Evolutionary conservation across 2,113 vertebrate genomes (phyloP).

Genomic region (Cyprinodon variegatus): DNA sequence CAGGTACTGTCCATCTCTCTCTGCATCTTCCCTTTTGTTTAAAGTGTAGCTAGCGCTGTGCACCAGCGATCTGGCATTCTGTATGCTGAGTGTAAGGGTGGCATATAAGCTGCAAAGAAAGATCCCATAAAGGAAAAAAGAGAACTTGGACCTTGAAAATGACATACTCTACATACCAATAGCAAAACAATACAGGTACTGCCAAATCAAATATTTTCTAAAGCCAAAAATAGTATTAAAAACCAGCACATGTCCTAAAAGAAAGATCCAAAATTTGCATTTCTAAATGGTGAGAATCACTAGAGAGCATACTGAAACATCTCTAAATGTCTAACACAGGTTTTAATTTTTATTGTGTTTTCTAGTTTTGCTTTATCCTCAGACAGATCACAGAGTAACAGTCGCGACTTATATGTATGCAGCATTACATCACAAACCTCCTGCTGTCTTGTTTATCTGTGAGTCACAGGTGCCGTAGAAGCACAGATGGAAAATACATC

Average conservation of each 20-base stretch:
- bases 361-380: constrained; percentile 9
- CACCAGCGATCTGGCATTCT: constrained; percentile 78
- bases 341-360: neutral
- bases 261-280: neutral
- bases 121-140: constrained; percentile 82
- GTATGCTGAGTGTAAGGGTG: constrained; percentile 58
- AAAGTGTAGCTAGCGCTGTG: constrained; percentile 72
- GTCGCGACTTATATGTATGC: constrained; percentile 48
- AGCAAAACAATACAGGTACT: neutral
- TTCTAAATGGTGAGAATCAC: neutral
- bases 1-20: constrained; percentile 89
- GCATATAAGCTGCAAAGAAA: constrained; percentile 76
- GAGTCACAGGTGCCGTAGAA: constrained; percentile 56
- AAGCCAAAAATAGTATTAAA: constrained; percentile 10
- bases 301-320: constrained; percentile 23
- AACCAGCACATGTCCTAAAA: neutral
- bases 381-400: constrained; percentile 25
- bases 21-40: constrained; percentile 80
- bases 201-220: constrained; percentile 4
- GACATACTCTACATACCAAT: constrained; percentile 73
- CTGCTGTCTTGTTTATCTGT: constrained; percentile 52
- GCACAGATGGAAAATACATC: constrained; percentile 39
- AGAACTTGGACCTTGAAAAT: constrained; percentile 78
- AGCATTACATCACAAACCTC: constrained; percentile 59
- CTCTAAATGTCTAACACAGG: neutral